Percentiles rank a stretch among this genome's conserved stretches.
Conservation (phyloP, 2,888 invertebrate genomes). For the Eustalomyia histrio region DNA sequence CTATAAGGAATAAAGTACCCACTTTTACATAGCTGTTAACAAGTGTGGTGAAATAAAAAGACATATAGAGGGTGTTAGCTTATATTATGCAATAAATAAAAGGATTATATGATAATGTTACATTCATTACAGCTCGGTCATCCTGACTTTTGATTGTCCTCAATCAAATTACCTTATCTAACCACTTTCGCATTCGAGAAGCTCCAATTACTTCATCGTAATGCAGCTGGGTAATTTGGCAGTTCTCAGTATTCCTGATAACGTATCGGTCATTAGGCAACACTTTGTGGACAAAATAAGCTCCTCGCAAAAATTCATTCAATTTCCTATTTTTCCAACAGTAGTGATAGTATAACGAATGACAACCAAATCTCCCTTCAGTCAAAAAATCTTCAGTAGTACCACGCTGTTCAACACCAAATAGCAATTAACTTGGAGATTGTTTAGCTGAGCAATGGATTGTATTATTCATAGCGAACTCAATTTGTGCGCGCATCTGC, state of each 20-base stretch:
- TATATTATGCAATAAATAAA: too few species aligned
- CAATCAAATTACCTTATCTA: slow-evolving; percentile 33
- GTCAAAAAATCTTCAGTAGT: slow-evolving; percentile 33
- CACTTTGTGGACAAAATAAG: slow-evolving; percentile 26
- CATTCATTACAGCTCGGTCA: too few species aligned
- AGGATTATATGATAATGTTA: slow-evolving; percentile 23
- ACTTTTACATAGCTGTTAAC: too few species aligned
- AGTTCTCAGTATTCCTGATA: slow-evolving; percentile 27
- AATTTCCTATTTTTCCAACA: slow-evolving; percentile 62
- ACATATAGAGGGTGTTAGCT: too few species aligned
- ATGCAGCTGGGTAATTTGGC: slow-evolving; percentile 17
- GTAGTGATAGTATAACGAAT: slow-evolving; percentile 65
- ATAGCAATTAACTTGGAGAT: slow-evolving; percentile 69
- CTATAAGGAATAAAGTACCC: too few species aligned
- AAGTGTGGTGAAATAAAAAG: too few species aligned
- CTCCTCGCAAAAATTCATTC: slow-evolving; percentile 20
- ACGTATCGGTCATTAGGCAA: slow-evolving; percentile 30
- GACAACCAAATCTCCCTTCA: slow-evolving; percentile 38
- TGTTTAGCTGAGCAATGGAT: slow-evolving; percentile 68
- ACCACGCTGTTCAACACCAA: slow-evolving; percentile 55
- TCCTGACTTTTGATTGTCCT: slow-evolving; percentile 42
- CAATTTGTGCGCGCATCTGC: slow-evolving; percentile 57
- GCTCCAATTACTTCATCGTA: slow-evolving; percentile 43
- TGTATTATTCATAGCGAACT: slow-evolving; percentile 70
- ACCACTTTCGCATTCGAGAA: slow-evolving; percentile 39